Conservation (phyloP, 2,797 vertebrate genomes). For the Halcyon badia region DNA sequence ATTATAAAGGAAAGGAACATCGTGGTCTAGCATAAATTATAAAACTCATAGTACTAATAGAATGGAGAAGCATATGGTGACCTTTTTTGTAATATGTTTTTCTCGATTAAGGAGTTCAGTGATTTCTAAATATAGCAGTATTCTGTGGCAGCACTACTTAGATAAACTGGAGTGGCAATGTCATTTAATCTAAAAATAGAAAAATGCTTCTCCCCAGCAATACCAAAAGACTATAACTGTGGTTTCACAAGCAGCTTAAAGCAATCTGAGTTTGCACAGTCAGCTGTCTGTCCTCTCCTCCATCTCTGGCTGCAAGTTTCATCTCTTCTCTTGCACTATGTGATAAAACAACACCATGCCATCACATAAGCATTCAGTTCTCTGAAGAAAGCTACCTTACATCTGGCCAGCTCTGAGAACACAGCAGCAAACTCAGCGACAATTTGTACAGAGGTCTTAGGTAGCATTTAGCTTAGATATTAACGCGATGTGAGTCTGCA, state of each 20-base stretch:
- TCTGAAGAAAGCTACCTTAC: neutral
- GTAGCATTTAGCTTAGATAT: neutral
- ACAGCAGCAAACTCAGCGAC: neutral
- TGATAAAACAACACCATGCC: neutral
- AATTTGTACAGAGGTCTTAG: neutral
- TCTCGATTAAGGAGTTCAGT: neutral
- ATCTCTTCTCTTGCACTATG: neutral
- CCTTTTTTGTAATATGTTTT: neutral
- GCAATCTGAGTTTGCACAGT: neutral
- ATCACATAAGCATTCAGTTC: neutral
- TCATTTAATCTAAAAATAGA: conserved; percentile 42
- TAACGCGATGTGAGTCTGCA: neutral
- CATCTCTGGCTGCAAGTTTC: neutral
- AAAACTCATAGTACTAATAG: neutral
- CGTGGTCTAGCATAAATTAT: neutral
- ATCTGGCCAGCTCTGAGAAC: neutral
- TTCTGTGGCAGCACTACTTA: neutral
- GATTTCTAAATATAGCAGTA: conserved; percentile 29
- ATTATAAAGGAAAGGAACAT: neutral
- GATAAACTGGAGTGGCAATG: conserved; percentile 3
- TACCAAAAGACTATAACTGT: neutral
- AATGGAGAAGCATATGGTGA: neutral
- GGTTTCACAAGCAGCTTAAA: neutral
- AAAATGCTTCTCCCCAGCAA: neutral
- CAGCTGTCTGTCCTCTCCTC: neutral